Percentiles rank a stretch among this genome's conserved stretches.
Conservation (phyloP, 2,888 invertebrate genomes). For the Aelia acuminata region DNA sequence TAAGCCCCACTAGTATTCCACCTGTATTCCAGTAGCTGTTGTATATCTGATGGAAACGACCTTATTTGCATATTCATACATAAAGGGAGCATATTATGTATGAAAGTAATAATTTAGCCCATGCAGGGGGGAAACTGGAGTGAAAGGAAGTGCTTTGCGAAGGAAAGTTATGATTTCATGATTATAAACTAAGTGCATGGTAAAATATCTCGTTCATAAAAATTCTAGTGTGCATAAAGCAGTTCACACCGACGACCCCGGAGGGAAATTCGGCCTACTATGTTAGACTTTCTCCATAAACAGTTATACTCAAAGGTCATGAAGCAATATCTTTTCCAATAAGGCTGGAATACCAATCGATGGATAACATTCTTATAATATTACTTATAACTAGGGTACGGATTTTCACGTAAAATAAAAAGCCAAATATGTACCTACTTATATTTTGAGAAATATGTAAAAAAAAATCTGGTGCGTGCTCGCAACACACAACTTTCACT, state of each 20-base stretch:
- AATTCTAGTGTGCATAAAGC: not conserved
- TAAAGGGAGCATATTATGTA: not conserved
- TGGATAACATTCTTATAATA: no score
- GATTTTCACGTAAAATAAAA: no score
- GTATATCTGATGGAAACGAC: not conserved
- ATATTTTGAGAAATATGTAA: no score
- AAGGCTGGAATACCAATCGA: not conserved
- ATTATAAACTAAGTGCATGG: not conserved
- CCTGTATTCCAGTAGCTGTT: not conserved
- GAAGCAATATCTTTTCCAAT: not conserved
- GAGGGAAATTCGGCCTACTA: not conserved
- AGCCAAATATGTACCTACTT: no score
- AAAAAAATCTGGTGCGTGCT: no score
- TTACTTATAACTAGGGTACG: no score
- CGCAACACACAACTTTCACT: no score
- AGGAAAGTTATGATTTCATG: slow-evolving; percentile 8
- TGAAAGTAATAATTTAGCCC: not conserved
- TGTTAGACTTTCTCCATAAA: not conserved
- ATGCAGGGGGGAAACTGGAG: not conserved
- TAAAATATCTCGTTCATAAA: not conserved
- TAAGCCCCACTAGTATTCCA: no score
- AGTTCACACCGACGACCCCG: not conserved
- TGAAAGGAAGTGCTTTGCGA: not conserved
- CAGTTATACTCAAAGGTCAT: not conserved
- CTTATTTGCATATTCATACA: not conserved